Percentiles rank a stretch among this genome's conserved stretches.
Evolutionary conservation across 2,888 invertebrate genomes (phyloP).

Genomic region (Psylliodes chrysocephalus): DNA sequence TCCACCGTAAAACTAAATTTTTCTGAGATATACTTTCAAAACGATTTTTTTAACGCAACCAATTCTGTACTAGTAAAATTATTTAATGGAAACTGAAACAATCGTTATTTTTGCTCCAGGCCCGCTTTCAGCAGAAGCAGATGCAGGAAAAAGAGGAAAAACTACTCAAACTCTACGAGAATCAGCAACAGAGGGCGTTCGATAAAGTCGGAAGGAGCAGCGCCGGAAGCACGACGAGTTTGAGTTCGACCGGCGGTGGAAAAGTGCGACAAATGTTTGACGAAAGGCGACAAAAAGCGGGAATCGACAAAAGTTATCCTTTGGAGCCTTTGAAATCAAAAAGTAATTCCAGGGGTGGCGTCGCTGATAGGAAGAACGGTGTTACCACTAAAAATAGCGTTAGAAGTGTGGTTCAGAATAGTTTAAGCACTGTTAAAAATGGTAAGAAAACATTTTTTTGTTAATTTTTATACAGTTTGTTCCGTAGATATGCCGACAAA

Average conservation of each 20-base stretch:
- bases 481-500: too few species aligned
- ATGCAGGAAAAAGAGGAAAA: conserved; percentile 84
- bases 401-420: conserved; percentile 60
- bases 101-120: conserved; percentile 71
- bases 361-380: conserved; percentile 59
- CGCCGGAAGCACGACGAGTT: conserved; percentile 64
- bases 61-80: too few species aligned
- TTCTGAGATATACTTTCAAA: too few species aligned
- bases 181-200: conserved; percentile 74
- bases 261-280: conserved; percentile 86
- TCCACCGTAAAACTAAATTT: too few species aligned
- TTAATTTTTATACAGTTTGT: too few species aligned
- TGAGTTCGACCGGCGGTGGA: conserved; percentile 54
- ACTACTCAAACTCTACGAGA: conserved; percentile 76
- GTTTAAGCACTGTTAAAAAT: conserved; percentile 60
- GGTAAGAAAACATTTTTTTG: too few species aligned
- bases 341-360: conserved; percentile 49
- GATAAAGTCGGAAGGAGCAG: conserved; percentile 68
- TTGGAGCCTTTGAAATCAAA: conserved; percentile 76
- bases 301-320: conserved; percentile 85
- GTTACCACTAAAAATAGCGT: conserved; percentile 55
- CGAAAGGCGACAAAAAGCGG: conserved; percentile 79
- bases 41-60: too few species aligned
- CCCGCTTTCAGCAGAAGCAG: conserved; percentile 84
- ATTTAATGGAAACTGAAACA: too few species aligned